Base-by-base conservation (phyloP, 2,888 invertebrate genomes). In the Biston betularia region DNA sequence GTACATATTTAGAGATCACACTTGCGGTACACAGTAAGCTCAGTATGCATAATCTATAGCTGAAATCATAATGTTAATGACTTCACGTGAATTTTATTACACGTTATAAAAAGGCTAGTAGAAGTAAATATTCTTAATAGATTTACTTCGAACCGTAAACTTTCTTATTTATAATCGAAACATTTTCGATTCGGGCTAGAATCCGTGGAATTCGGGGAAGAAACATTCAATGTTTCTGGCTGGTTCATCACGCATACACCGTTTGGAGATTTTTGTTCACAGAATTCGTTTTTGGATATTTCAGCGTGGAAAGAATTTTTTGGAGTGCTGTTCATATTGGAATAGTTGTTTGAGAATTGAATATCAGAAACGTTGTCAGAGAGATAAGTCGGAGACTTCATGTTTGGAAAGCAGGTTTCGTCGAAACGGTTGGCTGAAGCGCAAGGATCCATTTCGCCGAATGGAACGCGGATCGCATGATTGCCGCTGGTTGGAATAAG, bases 151-250 rank as follows among this genome's bases (percentile, higher is more conserved):
- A 12, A 6, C 49, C 49, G 33, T 49, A 49, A 9, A 46, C 11
- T 12, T 34, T 6, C 10, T 34, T 34, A 50, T 66, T 65, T 71
- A 62, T 70, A 71, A 59, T 72, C 67, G 44, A 71, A 69, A 63
- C 48, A 56, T 52, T 67, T 68, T 65, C 65, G 63, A 70, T 70
- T 70, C 0, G 68, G 61, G 44, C 66, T 71, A 35, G 68, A 68
- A 52, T 58, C 62, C 14, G 67, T 46, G 1, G 66, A 68, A 24
- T 52, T 70, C 6, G 65, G 45, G 42, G 63, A 62, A 38, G 62
- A 48, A 7, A 35, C 50, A 54, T 63, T 69, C 1, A 62, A 49
- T 4, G 46, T 44, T 9, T 69, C 63, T 0, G 52, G 12, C 11
- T 70, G 64, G 53, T 58, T 64, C 15, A 42, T 55, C 12, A 57